phyloP scores from a whole-genome alignment of 2,797 vertebrate genomes.

The Silurus aristotelis region DNA sequence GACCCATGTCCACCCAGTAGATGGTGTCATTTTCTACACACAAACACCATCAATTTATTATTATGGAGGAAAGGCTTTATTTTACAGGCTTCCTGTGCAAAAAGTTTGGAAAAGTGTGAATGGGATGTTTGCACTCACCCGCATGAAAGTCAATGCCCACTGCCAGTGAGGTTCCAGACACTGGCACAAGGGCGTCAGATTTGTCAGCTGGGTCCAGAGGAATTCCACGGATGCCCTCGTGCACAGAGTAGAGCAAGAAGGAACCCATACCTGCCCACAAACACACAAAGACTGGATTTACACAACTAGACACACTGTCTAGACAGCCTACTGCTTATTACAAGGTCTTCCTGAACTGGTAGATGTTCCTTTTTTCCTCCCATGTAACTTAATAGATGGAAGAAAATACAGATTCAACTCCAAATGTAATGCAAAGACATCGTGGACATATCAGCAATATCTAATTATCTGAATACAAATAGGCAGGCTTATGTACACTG shows the following conservation, averaged over 20 bases:
- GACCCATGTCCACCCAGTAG: slow-evolving; percentile 98
- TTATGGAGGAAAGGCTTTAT: background rate
- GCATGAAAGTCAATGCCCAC: slow-evolving; percentile 98
- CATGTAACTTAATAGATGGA: background rate
- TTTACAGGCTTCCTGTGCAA: no score
- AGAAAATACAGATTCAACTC: no score
- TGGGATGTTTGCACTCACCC: slow-evolving; percentile 70
- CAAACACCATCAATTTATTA: background rate
- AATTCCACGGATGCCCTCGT: slow-evolving; percentile 94
- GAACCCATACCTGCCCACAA: slow-evolving; percentile 87
- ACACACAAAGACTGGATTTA: slow-evolving; percentile 3
- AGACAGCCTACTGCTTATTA: background rate
- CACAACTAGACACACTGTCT: background rate
- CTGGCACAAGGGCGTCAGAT: slow-evolving; percentile 92
- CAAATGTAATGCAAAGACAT: no score
- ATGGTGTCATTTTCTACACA: slow-evolving; percentile 92
- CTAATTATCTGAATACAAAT: background rate
- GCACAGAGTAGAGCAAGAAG: slow-evolving; percentile 94
- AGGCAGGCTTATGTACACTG: background rate
- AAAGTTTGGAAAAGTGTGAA: background rate
- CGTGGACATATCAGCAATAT: background rate
- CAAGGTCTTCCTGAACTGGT: background rate
- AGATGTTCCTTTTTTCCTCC: background rate
- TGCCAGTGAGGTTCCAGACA: slow-evolving; percentile 92
- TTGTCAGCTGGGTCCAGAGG: slow-evolving; percentile 93